phyloP scores from a whole-genome alignment of 2,888 invertebrate genomes.

The Leucozona laternaria region DNA sequence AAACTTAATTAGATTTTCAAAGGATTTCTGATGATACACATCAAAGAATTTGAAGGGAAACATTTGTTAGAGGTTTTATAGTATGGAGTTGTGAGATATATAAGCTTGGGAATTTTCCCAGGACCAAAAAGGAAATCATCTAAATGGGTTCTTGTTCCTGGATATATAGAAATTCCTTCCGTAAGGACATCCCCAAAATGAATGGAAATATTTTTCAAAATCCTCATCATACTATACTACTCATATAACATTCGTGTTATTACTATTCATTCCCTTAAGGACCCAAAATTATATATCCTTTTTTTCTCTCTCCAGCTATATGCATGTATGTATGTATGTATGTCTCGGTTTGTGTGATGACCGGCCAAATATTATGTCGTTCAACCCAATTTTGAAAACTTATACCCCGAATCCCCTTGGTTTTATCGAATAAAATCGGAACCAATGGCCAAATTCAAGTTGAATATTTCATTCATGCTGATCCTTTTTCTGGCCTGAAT shows the following conservation, averaged over 20 bases:
- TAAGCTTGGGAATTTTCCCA: slow-evolving; percentile 27
- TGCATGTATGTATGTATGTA: slow-evolving; percentile 12
- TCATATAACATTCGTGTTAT: slow-evolving; percentile 55
- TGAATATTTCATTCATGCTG: slow-evolving; percentile 64
- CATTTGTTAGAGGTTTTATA: slow-evolving; percentile 20
- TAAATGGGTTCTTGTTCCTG: slow-evolving; percentile 4
- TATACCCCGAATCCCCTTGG: background rate
- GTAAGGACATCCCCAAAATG: slow-evolving; percentile 49
- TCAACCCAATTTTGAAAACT: slow-evolving; percentile 51
- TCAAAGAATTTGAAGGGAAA: slow-evolving; percentile 37
- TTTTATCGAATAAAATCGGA: slow-evolving; percentile 37
- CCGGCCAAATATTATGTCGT: slow-evolving; percentile 61
- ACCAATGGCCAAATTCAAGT: slow-evolving; percentile 63
- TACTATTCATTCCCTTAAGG: slow-evolving; percentile 41
- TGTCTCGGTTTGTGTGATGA: no score
- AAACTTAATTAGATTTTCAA: slow-evolving; percentile 61
- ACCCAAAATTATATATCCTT: slow-evolving; percentile 19
- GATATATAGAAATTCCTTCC: slow-evolving; percentile 25
- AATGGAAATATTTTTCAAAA: slow-evolving; percentile 33
- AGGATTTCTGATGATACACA: slow-evolving; percentile 45
- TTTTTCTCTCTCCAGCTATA: background rate
- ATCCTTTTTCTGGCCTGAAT: slow-evolving; percentile 56
- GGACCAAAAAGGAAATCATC: slow-evolving; percentile 4
- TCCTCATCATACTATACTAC: slow-evolving; percentile 2
- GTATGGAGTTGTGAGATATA: background rate